A percentile compares a stretch with the other conserved stretches of the same genome.
These are phyloP conservation scores for Aphelocoma californica DNA, from an alignment of 2,797 vertebrate genomes.

Conservation along the genomic window DNA sequence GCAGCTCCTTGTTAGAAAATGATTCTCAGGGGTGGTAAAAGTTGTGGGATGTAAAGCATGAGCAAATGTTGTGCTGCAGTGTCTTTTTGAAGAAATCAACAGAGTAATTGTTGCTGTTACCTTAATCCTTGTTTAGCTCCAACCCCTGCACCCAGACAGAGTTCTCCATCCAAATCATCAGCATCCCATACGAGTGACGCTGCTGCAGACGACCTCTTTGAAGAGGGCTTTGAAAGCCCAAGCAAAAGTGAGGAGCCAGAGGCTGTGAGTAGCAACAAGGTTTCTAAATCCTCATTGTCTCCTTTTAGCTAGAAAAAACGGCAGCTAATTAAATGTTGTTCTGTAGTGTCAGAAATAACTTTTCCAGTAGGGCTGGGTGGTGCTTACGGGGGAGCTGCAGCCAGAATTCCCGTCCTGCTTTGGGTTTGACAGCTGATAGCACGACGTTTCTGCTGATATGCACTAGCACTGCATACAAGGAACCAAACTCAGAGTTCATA, in stretches of 20 bases:
- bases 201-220: slow-evolving; percentile 90
- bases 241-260: slow-evolving; percentile 94
- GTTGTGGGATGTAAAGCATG: not conserved
- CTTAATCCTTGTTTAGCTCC: slow-evolving; percentile 80
- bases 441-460: not conserved
- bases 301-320: not conserved
- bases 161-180: slow-evolving; percentile 95
- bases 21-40: not conserved
- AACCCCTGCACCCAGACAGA: slow-evolving; percentile 93
- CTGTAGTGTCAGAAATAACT: not conserved
- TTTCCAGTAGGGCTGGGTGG: not conserved
- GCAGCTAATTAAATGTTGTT: not conserved
- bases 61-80: not conserved
- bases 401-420: not conserved
- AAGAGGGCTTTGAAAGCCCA: slow-evolving; percentile 94
- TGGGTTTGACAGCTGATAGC: not conserved
- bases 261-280: slow-evolving; percentile 84
- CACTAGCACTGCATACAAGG: not conserved
- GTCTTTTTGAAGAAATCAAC: not conserved
- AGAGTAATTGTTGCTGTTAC: slow-evolving; percentile 5
- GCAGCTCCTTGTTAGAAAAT: not conserved
- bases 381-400: not conserved
- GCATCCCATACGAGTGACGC: slow-evolving; percentile 89
- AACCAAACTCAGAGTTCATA: not conserved
- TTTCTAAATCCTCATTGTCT: not conserved